Base-by-base conservation (phyloP, 2,797 vertebrate genomes). In the Myotis vivesi region DNA sequence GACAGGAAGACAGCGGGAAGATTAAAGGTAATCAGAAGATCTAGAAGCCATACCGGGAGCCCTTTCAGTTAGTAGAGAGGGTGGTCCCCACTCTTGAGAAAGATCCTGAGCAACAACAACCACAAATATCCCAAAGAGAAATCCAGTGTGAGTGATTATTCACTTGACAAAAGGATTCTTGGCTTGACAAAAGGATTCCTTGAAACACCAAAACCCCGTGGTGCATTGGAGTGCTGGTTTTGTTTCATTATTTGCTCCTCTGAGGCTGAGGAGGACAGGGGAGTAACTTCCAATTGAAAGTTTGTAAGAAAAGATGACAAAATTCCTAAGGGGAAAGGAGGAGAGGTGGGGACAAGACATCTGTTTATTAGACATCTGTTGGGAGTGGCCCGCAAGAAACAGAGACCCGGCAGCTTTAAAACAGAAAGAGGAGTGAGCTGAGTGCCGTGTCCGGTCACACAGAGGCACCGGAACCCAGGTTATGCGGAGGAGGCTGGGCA, bases 21-120 rank as follows among this genome's bases (percentile, higher is more conserved):
- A 98, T 97, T 90, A 97, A 96, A 97, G 96, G 97, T 88, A 96
- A 96, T 96, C 66, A 36, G 82, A 68, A 85, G 89, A 94, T 90
- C 91, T 57, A 36, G 95, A 91, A 92, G 92, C 87, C 80, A 22
- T 2, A 0, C 0, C 0, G 23, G 73, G 66, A 84, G 96, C 55
- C 77, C 87, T 96, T 85, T 82, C 90, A 66, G 83, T n/a, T 44
- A 23, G 19, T 4, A 44, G 69, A 16, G 28, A 38, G 17, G 51
- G 66, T 59, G 20, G 28, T 5, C n/a, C 85, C 28, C 25, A 86
- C 44, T 94, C 89, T 80, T 68, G 80, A 94, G 79, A 94, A 95
- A 94, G 73, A 86, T 28, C 77, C 86, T 25, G 46, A 66, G 57
- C 69, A 59, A 66, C 75, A 33, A 41, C 33, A 59, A 30, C 33